Evolutionary conservation across 2,797 vertebrate genomes (phyloP).

Genomic region (Limosa lapponica): DNA sequence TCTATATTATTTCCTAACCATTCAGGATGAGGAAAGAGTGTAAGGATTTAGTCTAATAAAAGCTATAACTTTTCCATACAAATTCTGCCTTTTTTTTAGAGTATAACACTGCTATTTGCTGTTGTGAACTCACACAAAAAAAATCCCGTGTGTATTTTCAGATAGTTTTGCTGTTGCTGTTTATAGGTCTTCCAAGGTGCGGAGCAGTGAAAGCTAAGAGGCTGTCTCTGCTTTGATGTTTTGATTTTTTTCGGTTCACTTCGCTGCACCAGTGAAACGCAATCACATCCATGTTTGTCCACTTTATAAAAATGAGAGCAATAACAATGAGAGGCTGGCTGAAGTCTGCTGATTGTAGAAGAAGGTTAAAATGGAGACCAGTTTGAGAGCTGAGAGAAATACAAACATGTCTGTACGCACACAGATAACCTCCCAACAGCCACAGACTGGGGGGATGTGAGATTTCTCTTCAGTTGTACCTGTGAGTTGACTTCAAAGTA

Average conservation of each 20-base stretch:
- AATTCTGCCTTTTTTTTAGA: background rate
- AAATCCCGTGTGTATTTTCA: background rate
- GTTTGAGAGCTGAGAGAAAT: background rate
- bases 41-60: background rate
- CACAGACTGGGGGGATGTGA: background rate
- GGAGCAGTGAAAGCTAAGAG: background rate
- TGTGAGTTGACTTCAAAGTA: background rate
- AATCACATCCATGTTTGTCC: background rate
- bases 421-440: background rate
- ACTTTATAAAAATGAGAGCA: background rate
- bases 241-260: background rate
- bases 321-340: background rate
- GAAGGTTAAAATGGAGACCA: background rate
- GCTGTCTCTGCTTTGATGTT: background rate
- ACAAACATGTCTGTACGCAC: background rate
- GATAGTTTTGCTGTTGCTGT: background rate
- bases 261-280: background rate
- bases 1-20: background rate
- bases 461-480: background rate
- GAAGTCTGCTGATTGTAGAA: background rate
- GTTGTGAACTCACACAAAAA: background rate
- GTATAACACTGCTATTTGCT: background rate
- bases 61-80: background rate
- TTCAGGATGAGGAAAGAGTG: background rate
- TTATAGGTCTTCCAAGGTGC: background rate